Base-by-base conservation (phyloP, 2,888 invertebrate species). In the Caenorhabditis sp. region DNA sequence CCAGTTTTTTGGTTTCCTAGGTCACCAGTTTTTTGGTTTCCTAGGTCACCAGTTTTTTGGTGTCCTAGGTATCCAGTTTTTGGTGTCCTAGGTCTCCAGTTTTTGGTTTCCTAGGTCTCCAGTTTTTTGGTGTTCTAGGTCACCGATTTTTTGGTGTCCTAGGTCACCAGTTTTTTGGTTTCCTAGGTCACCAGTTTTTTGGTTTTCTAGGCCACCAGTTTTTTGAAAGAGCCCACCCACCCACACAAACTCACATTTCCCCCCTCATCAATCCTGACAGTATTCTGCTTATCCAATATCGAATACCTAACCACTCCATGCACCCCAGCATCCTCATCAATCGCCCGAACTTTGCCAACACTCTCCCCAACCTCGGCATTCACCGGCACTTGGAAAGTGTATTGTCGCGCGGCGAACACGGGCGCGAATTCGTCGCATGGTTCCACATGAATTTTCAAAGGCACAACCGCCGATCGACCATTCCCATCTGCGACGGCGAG, bases 391-490 rank as follows among this genome's bases (percentile, higher is more conserved):
- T 82, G 77, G 87, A 97, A 95, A 73, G 92, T 92, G 88, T 97
- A 99, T 0, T 93, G 93, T 64, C 93, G 91, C 86, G 94, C 93
- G 0, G 93, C 93, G 87, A 99, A 97, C 83, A 94, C 94, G 0
- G 97, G 97, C 85, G 93, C 92, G 88, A 93, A 97, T 88, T 97
- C 97, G 88, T 97, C 97, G 87, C 92, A 91, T 43, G 95, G 94
- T 87, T 95, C 94, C 1, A 87, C 83, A 7, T 69, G 36, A 12
- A 87, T 72, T 26, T 83, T 74, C 27, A 85, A 67, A 3, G 83
- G 72, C 5, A 79, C 82, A 4, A 78, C 77, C 10, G 85, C 84
- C 1, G 81, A 75, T 43, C 78, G 92, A 1, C 76, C 77, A 88
- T 97, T 96, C 12, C 91, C 92, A 0, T 95, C 95, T 83, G 92